phyloP scores from a whole-genome alignment of 2,888 invertebrate species.

The Ophraella communa region DNA sequence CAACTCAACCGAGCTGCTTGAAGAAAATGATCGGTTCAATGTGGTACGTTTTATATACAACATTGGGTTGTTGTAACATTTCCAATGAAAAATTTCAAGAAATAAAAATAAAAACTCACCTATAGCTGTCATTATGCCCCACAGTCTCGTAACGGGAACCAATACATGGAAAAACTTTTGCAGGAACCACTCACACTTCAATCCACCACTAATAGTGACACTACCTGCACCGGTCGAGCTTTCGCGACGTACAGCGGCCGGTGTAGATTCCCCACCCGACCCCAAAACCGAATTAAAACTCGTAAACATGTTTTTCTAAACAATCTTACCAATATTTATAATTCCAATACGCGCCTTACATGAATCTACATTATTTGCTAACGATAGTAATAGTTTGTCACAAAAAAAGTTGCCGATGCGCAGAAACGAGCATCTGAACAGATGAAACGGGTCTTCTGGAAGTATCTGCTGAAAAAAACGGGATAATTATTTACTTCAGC shows the following conservation, averaged over 20 bases:
- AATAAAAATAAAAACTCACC: constrained; percentile 39
- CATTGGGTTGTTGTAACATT: too few species aligned
- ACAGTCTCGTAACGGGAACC: constrained; percentile 45
- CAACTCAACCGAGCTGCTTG: too few species aligned
- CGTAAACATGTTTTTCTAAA: constrained; percentile 18
- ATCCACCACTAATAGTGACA: neutral
- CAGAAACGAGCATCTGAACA: neutral
- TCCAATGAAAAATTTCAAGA: too few species aligned
- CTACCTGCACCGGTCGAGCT: neutral
- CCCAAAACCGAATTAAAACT: constrained; percentile 16
- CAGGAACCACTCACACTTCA: constrained; percentile 7
- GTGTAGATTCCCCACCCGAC: neutral
- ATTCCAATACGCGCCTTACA: neutral
- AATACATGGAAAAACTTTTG: constrained; percentile 43
- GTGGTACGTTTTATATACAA: too few species aligned
- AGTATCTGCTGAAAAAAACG: too few species aligned
- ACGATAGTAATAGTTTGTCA: constrained; percentile 38
- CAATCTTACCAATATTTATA: constrained; percentile 4
- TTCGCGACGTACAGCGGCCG: neutral
- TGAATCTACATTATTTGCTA: constrained; percentile 31
- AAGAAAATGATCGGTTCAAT: too few species aligned
- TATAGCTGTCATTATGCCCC: constrained; percentile 46
- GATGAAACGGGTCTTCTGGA: neutral
- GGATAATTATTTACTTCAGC: too few species aligned
- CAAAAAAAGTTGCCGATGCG: too few species aligned